phyloP scores from a whole-genome alignment of 2,797 vertebrate species.

The Eurystomus glaucurus region DNA sequence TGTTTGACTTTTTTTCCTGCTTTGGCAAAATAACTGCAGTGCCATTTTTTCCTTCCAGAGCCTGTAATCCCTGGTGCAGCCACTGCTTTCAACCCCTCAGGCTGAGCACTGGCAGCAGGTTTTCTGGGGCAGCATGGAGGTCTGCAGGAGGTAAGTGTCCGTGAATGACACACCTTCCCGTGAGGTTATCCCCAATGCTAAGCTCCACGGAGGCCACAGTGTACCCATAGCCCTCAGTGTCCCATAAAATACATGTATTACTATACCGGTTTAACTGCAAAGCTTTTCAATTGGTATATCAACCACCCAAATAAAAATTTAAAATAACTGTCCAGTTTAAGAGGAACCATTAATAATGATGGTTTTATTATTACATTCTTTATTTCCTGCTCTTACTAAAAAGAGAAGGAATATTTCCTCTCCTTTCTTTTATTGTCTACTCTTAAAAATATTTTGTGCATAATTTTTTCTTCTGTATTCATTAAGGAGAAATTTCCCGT shows the following conservation, averaged over 20 bases:
- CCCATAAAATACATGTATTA: neutral
- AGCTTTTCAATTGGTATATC: neutral
- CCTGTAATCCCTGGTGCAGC: neutral
- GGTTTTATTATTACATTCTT: neutral
- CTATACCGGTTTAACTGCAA: neutral
- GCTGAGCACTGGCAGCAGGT: neutral
- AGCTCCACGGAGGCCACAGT: neutral
- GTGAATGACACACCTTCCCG: neutral
- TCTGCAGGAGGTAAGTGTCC: neutral
- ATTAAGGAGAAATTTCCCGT: neutral
- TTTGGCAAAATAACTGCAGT: neutral
- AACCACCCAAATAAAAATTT: neutral
- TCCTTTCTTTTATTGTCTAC: neutral
- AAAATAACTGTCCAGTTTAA: neutral
- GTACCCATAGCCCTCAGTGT: neutral
- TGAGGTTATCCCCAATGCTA: neutral
- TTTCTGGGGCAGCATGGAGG: neutral
- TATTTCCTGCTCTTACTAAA: slow-evolving; percentile 31
- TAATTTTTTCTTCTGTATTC: neutral
- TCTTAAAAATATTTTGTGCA: neutral
- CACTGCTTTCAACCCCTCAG: neutral
- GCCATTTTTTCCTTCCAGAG: neutral
- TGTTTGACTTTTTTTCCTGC: neutral
- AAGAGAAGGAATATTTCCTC: neutral
- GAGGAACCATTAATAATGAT: neutral